Percentiles rank a stretch among this genome's conserved stretches.
phyloP scores from a whole-genome alignment of 2,888 invertebrate genomes.

The Acleris emargana region DNA sequence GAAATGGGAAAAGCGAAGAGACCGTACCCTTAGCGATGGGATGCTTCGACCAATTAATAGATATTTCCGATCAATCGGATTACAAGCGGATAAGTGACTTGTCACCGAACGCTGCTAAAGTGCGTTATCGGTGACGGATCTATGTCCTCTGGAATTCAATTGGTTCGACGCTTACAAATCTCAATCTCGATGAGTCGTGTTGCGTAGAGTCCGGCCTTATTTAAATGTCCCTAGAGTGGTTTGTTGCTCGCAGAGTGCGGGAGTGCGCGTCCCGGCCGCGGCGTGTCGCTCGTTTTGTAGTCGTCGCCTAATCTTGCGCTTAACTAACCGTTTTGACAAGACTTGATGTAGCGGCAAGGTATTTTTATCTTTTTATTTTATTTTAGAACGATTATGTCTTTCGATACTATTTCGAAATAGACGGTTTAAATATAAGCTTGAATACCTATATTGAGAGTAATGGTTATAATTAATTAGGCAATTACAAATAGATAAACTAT shows the following conservation, averaged over 20 bases:
- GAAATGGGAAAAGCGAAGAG: constrained; percentile 53
- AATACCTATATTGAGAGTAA: no score
- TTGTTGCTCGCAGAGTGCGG: constrained; percentile 36
- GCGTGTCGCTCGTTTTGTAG: constrained; percentile 75
- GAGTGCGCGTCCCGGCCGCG: constrained; percentile 57
- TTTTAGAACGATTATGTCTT: constrained; percentile 17
- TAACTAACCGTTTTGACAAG: constrained; percentile 82
- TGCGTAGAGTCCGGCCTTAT: constrained; percentile 50
- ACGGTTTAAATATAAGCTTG: not conserved
- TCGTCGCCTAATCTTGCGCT: constrained; percentile 77
- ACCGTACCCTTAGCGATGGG: constrained; percentile 46
- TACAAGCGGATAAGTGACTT: constrained; percentile 74
- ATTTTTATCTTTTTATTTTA: constrained; percentile 47
- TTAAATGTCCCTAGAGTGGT: constrained; percentile 37
- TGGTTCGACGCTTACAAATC: constrained; percentile 64
- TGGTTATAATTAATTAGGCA: no score
- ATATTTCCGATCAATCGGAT: constrained; percentile 66
- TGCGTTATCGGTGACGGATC: constrained; percentile 80
- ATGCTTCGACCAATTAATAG: constrained; percentile 51
- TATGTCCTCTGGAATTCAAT: constrained; percentile 78
- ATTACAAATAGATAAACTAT: no score
- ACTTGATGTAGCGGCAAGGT: constrained; percentile 71
- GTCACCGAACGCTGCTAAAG: constrained; percentile 75
- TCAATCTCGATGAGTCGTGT: constrained; percentile 41
- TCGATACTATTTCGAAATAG: constrained; percentile 8